A percentile compares a stretch with the other conserved stretches of the same genome.
Conservation (phyloP, 92 coral and sea anemone species). For the Paragorgia papillata region DNA sequence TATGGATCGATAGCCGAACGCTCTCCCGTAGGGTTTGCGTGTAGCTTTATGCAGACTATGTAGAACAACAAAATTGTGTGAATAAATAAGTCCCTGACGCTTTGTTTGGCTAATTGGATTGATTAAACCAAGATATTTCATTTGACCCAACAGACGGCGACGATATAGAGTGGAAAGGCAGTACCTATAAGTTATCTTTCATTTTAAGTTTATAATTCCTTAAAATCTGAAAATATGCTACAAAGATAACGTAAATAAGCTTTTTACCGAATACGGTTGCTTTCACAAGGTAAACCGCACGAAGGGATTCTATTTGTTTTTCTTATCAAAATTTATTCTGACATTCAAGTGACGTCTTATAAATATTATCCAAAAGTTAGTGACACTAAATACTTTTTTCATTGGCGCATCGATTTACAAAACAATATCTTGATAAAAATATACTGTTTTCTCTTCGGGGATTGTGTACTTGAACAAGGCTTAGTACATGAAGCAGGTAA, state of each 20-base stretch:
- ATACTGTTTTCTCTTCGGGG: no score
- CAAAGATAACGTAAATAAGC: no score
- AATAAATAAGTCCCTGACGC: slow-evolving; percentile 18
- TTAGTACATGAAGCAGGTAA: no score
- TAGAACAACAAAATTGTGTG: background rate
- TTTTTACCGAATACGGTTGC: no score
- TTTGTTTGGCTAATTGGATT: slow-evolving; percentile 38
- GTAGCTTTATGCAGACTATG: no score
- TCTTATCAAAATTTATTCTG: slow-evolving; percentile 4
- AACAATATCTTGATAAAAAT: no score
- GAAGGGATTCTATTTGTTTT: slow-evolving; percentile 18
- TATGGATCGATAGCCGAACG: no score
- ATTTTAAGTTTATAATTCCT: no score
- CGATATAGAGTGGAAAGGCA: background rate
- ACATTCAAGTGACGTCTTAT: background rate
- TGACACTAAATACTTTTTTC: background rate
- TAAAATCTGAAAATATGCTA: no score
- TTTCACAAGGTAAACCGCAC: slow-evolving; percentile 4
- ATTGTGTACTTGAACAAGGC: no score
- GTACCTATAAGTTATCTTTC: background rate
- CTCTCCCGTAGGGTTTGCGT: no score
- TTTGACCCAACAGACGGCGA: slow-evolving; percentile 1
- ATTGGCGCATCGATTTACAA: no score
- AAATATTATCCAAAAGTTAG: slow-evolving; percentile 1
- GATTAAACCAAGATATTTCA: slow-evolving; percentile 23